A percentile compares a stretch with the other conserved stretches of the same genome.
These are phyloP conservation scores for Varecia variegata DNA, from an alignment of 2,797 vertebrate genomes.

Conservation along the genomic window DNA sequence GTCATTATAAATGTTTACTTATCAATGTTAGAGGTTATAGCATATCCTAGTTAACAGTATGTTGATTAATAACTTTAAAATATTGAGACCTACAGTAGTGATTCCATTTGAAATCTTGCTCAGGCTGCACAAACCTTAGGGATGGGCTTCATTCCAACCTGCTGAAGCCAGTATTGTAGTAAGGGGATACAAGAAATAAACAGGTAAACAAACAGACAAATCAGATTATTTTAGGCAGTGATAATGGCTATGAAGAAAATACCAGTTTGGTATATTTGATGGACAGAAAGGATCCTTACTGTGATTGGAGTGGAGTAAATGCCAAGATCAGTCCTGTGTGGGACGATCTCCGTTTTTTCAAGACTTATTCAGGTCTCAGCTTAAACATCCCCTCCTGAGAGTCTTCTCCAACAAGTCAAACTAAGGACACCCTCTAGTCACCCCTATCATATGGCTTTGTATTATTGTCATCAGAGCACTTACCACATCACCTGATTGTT, in stretches of 20 bases:
- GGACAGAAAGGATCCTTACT: background rate
- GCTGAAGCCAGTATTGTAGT: background rate
- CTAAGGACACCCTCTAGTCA: background rate
- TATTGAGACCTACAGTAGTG: background rate
- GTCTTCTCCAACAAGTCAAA: background rate
- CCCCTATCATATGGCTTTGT: background rate
- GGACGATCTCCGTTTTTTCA: background rate
- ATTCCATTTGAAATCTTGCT: background rate
- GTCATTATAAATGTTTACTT: background rate
- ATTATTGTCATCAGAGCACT: background rate
- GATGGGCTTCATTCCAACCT: background rate
- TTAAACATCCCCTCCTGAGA: background rate
- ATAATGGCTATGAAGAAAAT: background rate
- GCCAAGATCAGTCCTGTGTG: background rate
- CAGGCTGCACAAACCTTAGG: background rate
- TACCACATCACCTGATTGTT: background rate
- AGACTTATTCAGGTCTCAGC: background rate
- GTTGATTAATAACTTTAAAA: background rate
- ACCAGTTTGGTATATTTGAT: background rate
- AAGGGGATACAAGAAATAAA: background rate
- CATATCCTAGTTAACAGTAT: background rate
- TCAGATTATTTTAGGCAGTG: background rate
- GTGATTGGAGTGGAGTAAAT: background rate
- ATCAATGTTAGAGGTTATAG: background rate
- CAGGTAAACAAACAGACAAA: background rate